Conservation (phyloP, 1,140 invertebrate genomes). For the Aphelinus atriplicis region DNA sequence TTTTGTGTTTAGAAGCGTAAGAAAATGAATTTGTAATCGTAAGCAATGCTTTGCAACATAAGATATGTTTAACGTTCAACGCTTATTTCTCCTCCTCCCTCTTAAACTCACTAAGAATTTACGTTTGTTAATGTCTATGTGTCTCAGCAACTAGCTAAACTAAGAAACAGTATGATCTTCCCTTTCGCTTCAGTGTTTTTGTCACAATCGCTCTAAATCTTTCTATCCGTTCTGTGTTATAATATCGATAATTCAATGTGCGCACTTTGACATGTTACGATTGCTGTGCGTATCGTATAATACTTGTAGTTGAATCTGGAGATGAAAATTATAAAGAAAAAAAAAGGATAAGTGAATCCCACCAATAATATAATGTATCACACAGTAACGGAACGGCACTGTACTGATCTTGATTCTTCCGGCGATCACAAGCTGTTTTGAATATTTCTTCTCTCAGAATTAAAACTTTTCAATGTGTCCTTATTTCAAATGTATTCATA, state of each 20-base stretch:
- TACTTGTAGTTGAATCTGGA: slow-evolving; percentile 47
- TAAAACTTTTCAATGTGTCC: too few relatives aligned
- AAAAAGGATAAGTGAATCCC: slow-evolving; percentile 37
- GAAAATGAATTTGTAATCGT: slow-evolving; percentile 16
- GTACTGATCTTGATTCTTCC: not conserved
- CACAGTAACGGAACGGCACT: slow-evolving; percentile 23
- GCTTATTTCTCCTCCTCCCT: slow-evolving; percentile 43
- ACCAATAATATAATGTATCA: slow-evolving; percentile 14
- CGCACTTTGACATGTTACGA: slow-evolving; percentile 15
- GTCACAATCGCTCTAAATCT: slow-evolving; percentile 13
- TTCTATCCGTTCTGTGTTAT: slow-evolving; percentile 32
- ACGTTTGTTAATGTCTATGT: slow-evolving; percentile 35
- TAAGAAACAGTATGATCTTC: slow-evolving; percentile 45
- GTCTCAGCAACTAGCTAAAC: slow-evolving; percentile 52
- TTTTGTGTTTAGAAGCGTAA: not conserved
- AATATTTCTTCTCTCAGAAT: too few relatives aligned
- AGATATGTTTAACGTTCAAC: slow-evolving; percentile 61
- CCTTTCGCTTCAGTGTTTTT: slow-evolving; percentile 25
- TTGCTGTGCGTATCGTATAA: slow-evolving; percentile 41
- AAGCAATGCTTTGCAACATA: slow-evolving; percentile 31
- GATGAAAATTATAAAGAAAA: slow-evolving; percentile 55
- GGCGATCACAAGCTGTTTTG: not conserved
- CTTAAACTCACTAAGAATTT: slow-evolving; percentile 35
- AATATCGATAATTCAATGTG: slow-evolving; percentile 25
- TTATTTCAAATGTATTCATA: too few relatives aligned